phyloP scores from a whole-genome alignment of 2,888 invertebrate genomes.

The Zaprionus bogoriensis region DNA sequence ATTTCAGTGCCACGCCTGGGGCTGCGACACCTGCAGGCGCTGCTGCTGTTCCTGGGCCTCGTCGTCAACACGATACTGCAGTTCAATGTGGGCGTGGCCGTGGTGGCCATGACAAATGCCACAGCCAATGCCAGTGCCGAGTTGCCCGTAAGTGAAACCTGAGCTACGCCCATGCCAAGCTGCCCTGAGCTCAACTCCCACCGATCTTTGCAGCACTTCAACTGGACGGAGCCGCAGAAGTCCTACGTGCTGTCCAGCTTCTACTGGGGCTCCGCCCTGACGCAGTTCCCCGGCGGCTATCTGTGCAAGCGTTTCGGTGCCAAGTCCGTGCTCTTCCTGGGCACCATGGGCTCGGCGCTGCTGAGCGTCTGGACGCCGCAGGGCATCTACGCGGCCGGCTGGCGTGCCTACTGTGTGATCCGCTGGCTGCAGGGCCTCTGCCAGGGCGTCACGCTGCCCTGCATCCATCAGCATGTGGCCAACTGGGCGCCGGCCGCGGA shows the following conservation, averaged over 20 bases:
- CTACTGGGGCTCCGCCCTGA: conserved; percentile 89
- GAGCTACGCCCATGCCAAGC: neutral
- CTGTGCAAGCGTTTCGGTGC: conserved; percentile 87
- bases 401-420: conserved; percentile 85
- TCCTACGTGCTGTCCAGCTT: conserved; percentile 87
- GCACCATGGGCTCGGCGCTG: conserved; percentile 86
- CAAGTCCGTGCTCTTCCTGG: conserved; percentile 85
- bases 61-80: conserved; percentile 86
- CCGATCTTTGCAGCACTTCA: conserved; percentile 73
- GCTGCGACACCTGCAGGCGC: conserved; percentile 86
- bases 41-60: conserved; percentile 86
- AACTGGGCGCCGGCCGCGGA: conserved; percentile 88
- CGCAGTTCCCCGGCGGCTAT: conserved; percentile 86
- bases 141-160: conserved; percentile 65
- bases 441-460: conserved; percentile 87
- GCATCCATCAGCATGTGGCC: conserved; percentile 87
- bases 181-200: no score
- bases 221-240: conserved; percentile 84
- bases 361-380: conserved; percentile 87
- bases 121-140: conserved; percentile 71
- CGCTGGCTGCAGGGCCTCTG: conserved; percentile 87
- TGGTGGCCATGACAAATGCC: conserved; percentile 88
- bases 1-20: conserved; percentile 82
- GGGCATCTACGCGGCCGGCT: conserved; percentile 86
- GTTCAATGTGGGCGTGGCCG: conserved; percentile 88